Percentiles rank a stretch among this genome's conserved stretches.
Evolutionary conservation across 2,113 vertebrate genomes (phyloP).

Genomic region (rat (Rattus norvegicus)): GRCr8 NC_086026.1:44668501-44669000

Average conservation of each 20-base stretch:
- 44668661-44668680: not conserved
- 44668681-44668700: not conserved
- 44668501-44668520: not conserved
- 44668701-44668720: not conserved
- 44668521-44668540: too few relatives aligned
- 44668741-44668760: not conserved
- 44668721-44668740: not conserved
- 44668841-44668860: not conserved
- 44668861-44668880: not conserved
- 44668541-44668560: constrained; percentile 12
- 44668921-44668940: too few relatives aligned
- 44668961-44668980: not conserved
- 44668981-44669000: constrained; percentile 9
- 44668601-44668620: not conserved
- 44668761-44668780: not conserved
- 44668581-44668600: not conserved
- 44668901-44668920: not conserved
- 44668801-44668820: constrained; percentile 15
- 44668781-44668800: not conserved
- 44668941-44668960: too few relatives aligned
- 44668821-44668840: not conserved
- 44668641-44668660: not conserved
- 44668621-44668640: not conserved
- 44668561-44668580: not conserved
- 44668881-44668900: constrained; percentile 46